Conservation (phyloP, 2,888 invertebrate species). For the Galerucella nymphaeae region DNA sequence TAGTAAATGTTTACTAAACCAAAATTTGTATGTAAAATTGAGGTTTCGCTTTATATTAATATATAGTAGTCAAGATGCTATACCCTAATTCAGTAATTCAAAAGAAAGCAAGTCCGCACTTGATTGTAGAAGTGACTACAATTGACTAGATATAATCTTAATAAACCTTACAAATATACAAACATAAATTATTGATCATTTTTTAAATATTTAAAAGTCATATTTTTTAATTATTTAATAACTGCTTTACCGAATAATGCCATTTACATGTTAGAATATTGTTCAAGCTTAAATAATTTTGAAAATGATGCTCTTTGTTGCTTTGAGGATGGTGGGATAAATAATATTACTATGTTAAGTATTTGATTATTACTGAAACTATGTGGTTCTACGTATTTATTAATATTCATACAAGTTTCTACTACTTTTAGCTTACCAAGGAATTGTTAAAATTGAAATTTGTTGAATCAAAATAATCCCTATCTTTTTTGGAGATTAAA, state of each 20-base stretch:
- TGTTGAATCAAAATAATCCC: background rate
- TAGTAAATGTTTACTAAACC: background rate
- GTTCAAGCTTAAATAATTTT: too few relatives aligned
- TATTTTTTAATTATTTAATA: too few relatives aligned
- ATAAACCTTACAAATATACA: background rate
- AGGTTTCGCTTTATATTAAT: slow-evolving; percentile 14
- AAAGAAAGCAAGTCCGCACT: background rate
- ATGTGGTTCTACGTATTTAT: background rate
- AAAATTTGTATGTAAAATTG: slow-evolving; percentile 17
- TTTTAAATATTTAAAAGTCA: background rate
- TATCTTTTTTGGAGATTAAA: too few relatives aligned
- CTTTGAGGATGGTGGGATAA: too few relatives aligned
- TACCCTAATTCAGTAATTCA: background rate
- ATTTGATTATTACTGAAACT: background rate
- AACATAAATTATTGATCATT: background rate
- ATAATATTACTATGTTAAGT: background rate
- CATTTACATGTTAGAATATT: background rate
- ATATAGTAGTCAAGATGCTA: slow-evolving; percentile 12
- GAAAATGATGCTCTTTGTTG: too few relatives aligned
- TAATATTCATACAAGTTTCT: background rate
- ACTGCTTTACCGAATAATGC: background rate
- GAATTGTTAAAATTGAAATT: background rate
- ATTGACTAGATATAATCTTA: background rate
- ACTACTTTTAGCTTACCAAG: too few relatives aligned
- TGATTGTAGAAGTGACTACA: background rate